These are phyloP conservation scores for Lates japonicus DNA, from an alignment of 2,797 vertebrate species.

Conservation along the genomic window DNA sequence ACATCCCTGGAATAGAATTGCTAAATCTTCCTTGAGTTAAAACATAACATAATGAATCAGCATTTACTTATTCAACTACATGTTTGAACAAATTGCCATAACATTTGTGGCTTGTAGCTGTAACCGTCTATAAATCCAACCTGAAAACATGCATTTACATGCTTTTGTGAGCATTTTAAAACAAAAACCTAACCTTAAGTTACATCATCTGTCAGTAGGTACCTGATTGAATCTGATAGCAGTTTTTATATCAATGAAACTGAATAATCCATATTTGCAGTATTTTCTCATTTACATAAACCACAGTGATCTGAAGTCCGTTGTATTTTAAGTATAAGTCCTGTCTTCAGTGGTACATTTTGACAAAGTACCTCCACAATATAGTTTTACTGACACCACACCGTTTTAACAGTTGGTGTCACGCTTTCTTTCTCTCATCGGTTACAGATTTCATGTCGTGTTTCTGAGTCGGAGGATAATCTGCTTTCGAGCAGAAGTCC, in stretches of 20 bases:
- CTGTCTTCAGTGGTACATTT: background rate
- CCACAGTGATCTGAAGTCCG: background rate
- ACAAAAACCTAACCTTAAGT: too few species aligned
- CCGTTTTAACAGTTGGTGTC: background rate
- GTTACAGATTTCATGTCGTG: background rate
- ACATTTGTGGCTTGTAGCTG: background rate
- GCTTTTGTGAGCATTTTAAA: too few species aligned
- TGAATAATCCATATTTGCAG: background rate
- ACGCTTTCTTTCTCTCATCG: background rate
- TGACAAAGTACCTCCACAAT: background rate
- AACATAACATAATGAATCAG: conserved; percentile 8
- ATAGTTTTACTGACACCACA: background rate
- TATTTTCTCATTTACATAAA: too few species aligned
- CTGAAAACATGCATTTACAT: too few species aligned
- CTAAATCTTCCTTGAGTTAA: conserved; percentile 12
- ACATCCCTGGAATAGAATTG: conserved; percentile 1
- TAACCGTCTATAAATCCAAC: too few species aligned
- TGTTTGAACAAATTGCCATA: background rate
- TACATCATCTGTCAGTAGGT: too few species aligned
- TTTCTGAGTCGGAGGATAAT: background rate
- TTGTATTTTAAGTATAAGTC: background rate
- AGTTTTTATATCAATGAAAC: background rate
- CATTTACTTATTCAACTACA: background rate
- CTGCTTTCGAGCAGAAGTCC: background rate
- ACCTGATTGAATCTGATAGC: too few species aligned